Base-by-base conservation (phyloP, 2,113 vertebrate species). In the Gymnogyps californianus region DNA sequence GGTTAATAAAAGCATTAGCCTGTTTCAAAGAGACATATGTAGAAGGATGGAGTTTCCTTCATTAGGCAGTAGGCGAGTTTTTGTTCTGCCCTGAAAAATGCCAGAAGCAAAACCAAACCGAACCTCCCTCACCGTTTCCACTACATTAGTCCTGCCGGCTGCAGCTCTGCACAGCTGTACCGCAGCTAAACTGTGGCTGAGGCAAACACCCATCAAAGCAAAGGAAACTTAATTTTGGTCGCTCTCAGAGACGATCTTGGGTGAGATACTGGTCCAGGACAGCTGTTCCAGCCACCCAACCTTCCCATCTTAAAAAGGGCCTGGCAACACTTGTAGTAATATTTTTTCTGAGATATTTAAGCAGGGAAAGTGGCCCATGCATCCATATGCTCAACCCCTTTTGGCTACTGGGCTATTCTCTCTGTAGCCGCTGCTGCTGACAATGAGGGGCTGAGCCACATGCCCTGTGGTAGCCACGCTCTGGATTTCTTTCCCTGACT, bases 401-500 rank as follows among this genome's bases (percentile, higher is more conserved):
- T 90, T 74, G 89, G 87, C 87, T 80, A 58, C 87, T 16, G 55
- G 75, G 55, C 64, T 70, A 2, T 86, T 95, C 95, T 83, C 84
- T 69, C 42, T 4, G 0, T 34, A 76, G 91, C 91, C 59, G 2
- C 59, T 14, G 64, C 74, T 85, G 66, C 82, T 86, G 87, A 93
- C 87, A 93, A 85, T 64, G 88, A 67, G 64, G 70, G 82, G 77
- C 75, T 24, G 51, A 93, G 94, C 67, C 87, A 36, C 93, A 95
- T 87, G 58, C 71, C 87, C 91, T 64, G 87, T 91, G 78, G 87
- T 96, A 93, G 94, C 94, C 85, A 80, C 7, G 7, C 85, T 96
- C 91, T 47, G 91, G 91, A 32, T 96, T 93, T 96, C 94, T 97
- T 95, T 95, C 91, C 96, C 94, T 80, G 95, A 95, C 95, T 96